Conservation (phyloP, 2,797 vertebrate genomes). For the Sus cebifrons region DNA sequence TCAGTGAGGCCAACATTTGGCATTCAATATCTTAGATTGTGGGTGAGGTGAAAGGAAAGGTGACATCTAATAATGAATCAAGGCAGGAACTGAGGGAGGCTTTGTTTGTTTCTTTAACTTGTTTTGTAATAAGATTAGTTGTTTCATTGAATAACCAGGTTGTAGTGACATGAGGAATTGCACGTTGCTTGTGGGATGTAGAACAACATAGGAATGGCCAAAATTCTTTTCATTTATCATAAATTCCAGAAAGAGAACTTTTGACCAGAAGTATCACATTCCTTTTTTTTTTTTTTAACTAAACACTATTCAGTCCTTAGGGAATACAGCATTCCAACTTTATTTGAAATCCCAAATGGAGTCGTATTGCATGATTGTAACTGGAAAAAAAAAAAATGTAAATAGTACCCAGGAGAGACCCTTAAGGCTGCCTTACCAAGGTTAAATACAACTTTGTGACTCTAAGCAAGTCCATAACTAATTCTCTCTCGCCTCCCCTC, state of each 20-base stretch:
- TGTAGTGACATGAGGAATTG: slow-evolving; percentile 88
- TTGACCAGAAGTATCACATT: slow-evolving; percentile 86
- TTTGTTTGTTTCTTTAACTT: slow-evolving; percentile 91
- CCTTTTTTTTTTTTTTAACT: slow-evolving; percentile 68
- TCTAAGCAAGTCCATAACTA: slow-evolving; percentile 50
- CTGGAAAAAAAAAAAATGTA: slow-evolving; percentile 62
- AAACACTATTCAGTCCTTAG: slow-evolving; percentile 81
- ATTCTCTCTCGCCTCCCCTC: background rate
- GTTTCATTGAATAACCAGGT: slow-evolving; percentile 88
- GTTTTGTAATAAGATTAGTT: slow-evolving; percentile 88
- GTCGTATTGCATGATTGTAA: slow-evolving; percentile 75
- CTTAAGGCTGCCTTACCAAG: slow-evolving; percentile 58
- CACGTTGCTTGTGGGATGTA: slow-evolving; percentile 90
- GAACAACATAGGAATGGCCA: slow-evolving; percentile 89
- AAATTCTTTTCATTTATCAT: slow-evolving; percentile 90
- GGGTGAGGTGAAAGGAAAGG: slow-evolving; percentile 88
- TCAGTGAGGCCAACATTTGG: slow-evolving; percentile 82
- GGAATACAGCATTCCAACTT: slow-evolving; percentile 80
- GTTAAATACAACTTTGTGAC: slow-evolving; percentile 74
- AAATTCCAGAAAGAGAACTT: slow-evolving; percentile 89
- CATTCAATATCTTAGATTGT: slow-evolving; percentile 78
- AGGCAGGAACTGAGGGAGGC: slow-evolving; percentile 88
- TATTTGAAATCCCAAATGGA: slow-evolving; percentile 82
- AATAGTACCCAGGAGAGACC: slow-evolving; percentile 71
- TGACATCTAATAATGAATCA: slow-evolving; percentile 85